These are phyloP conservation scores for Tetheella fluctuosa DNA, from an alignment of 2,888 invertebrate genomes.

Conservation along the genomic window DNA sequence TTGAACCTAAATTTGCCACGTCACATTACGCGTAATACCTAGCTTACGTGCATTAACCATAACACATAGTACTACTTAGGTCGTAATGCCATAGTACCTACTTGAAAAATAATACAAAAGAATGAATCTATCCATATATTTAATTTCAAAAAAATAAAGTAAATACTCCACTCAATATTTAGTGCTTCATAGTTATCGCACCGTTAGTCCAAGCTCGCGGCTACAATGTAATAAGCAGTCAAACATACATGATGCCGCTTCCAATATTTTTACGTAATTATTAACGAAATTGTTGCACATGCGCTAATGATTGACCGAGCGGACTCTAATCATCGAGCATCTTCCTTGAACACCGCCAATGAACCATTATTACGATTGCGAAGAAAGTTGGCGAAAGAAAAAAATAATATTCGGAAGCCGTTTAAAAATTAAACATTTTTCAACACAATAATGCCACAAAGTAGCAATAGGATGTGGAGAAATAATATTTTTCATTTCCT, in stretches of 20 bases:
- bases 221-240: conserved; percentile 72
- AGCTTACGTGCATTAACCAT: too few relatives aligned
- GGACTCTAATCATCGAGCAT: conserved; percentile 54
- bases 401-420: conserved; percentile 47
- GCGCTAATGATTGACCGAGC: conserved; percentile 60
- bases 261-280: conserved; percentile 73
- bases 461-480: conserved; percentile 63
- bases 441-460: conserved; percentile 38
- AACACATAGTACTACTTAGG: too few relatives aligned
- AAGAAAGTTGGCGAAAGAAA: conserved; percentile 52
- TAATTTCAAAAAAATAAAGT: too few relatives aligned
- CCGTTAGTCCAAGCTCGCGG: conserved; percentile 67
- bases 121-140: too few relatives aligned
- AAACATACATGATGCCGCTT: conserved; percentile 66
- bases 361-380: conserved; percentile 47
- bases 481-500: conserved; percentile 80
- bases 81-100: too few relatives aligned
- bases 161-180: conserved; percentile 46
- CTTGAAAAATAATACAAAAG: too few relatives aligned
- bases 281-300: conserved; percentile 66
- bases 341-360: conserved; percentile 51
- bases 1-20: too few relatives aligned
- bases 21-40: too few relatives aligned
- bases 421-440: conserved; percentile 47
- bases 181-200: conserved; percentile 51